A percentile compares a stretch with the other conserved stretches of the same genome.
These are phyloP conservation scores for Trinectes maculatus DNA, from an alignment of 2,113 vertebrate genomes.

Conservation along the genomic window DNA sequence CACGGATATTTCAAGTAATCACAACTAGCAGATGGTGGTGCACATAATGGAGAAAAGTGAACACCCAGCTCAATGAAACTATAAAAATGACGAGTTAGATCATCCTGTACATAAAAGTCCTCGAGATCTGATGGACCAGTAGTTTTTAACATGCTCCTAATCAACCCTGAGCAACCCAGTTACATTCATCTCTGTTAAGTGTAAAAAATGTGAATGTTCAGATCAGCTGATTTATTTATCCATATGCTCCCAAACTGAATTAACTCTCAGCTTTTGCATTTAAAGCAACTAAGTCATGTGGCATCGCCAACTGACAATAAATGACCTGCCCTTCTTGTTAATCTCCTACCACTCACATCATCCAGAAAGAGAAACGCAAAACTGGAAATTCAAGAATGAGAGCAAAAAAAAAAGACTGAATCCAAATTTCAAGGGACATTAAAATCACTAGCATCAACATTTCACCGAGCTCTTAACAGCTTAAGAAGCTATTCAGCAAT, in stretches of 20 bases:
- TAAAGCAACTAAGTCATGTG: neutral
- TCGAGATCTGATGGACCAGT: slow-evolving; percentile 83
- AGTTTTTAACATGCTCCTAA: slow-evolving; percentile 87
- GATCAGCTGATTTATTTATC: slow-evolving; percentile 73
- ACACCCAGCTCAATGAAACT: slow-evolving; percentile 71
- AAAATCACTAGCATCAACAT: slow-evolving; percentile 19
- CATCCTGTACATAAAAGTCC: slow-evolving; percentile 75
- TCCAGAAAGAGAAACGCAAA: neutral
- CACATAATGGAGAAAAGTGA: slow-evolving; percentile 56
- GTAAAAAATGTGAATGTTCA: slow-evolving; percentile 77
- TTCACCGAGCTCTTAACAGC: slow-evolving; percentile 31
- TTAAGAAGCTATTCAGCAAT: slow-evolving; percentile 44
- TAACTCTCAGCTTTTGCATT: neutral
- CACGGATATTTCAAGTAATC: slow-evolving; percentile 60
- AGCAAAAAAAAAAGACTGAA: neutral
- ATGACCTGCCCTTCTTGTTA: slow-evolving; percentile 4
- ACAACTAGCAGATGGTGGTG: slow-evolving; percentile 26
- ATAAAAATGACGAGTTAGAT: slow-evolving; percentile 71
- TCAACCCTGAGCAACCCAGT: slow-evolving; percentile 92
- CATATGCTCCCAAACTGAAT: slow-evolving; percentile 24
- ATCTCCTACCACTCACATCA: slow-evolving; percentile 19
- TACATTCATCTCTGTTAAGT: slow-evolving; percentile 93
- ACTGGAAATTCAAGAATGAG: neutral
- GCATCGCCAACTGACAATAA: neutral
- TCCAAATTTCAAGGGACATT: slow-evolving; percentile 5